Base-by-base conservation (phyloP, 2,113 vertebrate species). In the Trichomycterus rosablanca region DNA sequence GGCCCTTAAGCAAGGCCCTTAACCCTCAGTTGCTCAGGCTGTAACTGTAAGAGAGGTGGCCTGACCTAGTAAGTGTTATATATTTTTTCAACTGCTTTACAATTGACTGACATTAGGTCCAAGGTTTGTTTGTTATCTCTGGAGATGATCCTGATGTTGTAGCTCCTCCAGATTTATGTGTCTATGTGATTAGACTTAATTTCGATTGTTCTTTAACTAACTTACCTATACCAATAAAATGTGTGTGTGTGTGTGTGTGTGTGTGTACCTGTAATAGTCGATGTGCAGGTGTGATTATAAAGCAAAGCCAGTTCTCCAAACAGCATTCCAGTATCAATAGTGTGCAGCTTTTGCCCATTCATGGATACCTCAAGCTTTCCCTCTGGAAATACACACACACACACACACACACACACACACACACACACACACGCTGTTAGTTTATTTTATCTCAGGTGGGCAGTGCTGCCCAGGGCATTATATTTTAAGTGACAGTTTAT, bases 301-400 rank as follows among this genome's bases (percentile, higher is more conserved):
- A 89, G 75, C 40, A 89, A 76, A 6, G 82, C 78, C 63, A 86
- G 64, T 65, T 87, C 87, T 61, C 83, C 88, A 56, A 87, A 87
- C 71, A 84, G 18, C 53, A 78, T 79, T 34, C 80, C 83, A 7
- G 82, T 73, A 40, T 82, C 78, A 24, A 87, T 54, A 7, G 76
- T 80, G 53, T 76, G 78, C 62, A 84, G 71, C 74, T 79, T 85
- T 67, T 74, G 56, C 19, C 78, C 74, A 5, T 82, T 79, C 73
- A 78, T 85, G 18, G 74, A 83, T 70, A 85, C 66, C 39, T 87
- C 83, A 68, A 88, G 69, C 50, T 71, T 84, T 39, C 88, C 88
- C 60, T 87, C 87, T 89, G 73, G 51, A 63, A 76, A 8, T 44
- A 70, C 11, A 67, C 45, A 65, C 35, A 51, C 57, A 65, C 30